Evolutionary conservation across 2,113 vertebrate genomes (phyloP).

Genomic region (Amphilophus citrinellus): DNA sequence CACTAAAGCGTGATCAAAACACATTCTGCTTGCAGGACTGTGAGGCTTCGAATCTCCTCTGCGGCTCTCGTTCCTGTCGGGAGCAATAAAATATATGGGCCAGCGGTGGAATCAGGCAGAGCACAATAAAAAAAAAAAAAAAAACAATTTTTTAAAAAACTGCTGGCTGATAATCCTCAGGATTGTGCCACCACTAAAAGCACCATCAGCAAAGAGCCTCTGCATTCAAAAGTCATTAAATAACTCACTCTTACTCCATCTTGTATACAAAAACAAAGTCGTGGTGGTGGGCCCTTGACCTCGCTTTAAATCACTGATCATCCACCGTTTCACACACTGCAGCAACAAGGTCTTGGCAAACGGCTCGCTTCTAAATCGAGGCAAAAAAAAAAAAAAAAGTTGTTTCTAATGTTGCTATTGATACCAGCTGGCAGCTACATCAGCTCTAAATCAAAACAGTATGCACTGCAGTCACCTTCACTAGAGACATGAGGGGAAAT

Average conservation of each 20-base stretch:
- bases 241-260: slow-evolving; percentile 22
- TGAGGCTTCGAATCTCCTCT: slow-evolving; percentile 38
- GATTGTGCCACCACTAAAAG: not conserved
- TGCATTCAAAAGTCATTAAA: slow-evolving; percentile 40
- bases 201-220: not conserved
- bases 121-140: not conserved
- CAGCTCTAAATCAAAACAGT: slow-evolving; percentile 4
- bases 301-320: slow-evolving; percentile 11
- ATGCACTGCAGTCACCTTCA: slow-evolving; percentile 16
- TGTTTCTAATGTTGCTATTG: not conserved
- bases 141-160: slow-evolving; percentile 15
- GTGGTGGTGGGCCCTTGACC: slow-evolving; percentile 27
- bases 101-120: slow-evolving; percentile 21
- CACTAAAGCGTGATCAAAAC: slow-evolving; percentile 60
- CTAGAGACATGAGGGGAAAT: not conserved
- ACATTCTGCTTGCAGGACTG: slow-evolving; percentile 45
- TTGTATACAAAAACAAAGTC: not conserved
- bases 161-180: slow-evolving; percentile 22
- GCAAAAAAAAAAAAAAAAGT: not conserved
- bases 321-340: slow-evolving; percentile 19
- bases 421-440: slow-evolving; percentile 29
- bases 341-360: slow-evolving; percentile 8
- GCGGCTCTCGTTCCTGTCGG: slow-evolving; percentile 21
- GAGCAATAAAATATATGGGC: slow-evolving; percentile 35
- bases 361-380: not conserved